Evolutionary conservation across 1,140 invertebrate genomes (phyloP), one percentile per base, ranked within the genome.

Genomic region (Calliphora vicina): DNA sequence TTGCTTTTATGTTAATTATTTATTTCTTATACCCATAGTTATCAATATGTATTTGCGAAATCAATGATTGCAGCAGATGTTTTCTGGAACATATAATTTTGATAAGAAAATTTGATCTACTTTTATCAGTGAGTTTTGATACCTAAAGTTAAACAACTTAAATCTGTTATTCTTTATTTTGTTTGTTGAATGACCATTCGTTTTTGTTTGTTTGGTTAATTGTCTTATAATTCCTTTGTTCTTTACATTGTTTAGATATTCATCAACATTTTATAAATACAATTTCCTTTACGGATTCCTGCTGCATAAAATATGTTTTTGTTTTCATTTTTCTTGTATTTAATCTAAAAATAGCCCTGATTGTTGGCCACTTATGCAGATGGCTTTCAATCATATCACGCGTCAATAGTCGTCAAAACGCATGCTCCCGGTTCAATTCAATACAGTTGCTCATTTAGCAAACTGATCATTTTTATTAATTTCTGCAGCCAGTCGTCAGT

Each of bases 361-460:
- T 25, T 67, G n/a, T 57, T 67, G 20, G n/a, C 35, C 74, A 78
- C 74, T 78, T 78, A 78, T 78, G 74, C 74, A 78, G 35, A 78
- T 78, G 74, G 20, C 42, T 42, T 76, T 42, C 29, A 6, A 76
- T 76, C 27, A 76, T 43, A 78, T 43, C 74, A 78, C 42, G 74
- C 42, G 35, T 78, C 74, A 78, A 43, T 43, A 78, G 35, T 42
- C 35, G 35, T 26, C 20, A 43, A 35, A 43, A 23, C 74, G n/a
- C 74, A n/a, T 78, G 74, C 74, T 78, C 35, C 35, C 29, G 5
- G n/a, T 23, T 23, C n/a, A 57, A 57, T 12, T 67, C 61, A 6
- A 20, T 23, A 23, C 61, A 67, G 61, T 67, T 67, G 61, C 12
- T 67, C 61, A 67, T 67, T 67, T 67, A 2, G 61, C 20, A 67